A percentile compares a stretch with the other conserved stretches of the same genome.
Conservation (phyloP, 2,797 vertebrate species). For the Ctenopoma multispine region DNA sequence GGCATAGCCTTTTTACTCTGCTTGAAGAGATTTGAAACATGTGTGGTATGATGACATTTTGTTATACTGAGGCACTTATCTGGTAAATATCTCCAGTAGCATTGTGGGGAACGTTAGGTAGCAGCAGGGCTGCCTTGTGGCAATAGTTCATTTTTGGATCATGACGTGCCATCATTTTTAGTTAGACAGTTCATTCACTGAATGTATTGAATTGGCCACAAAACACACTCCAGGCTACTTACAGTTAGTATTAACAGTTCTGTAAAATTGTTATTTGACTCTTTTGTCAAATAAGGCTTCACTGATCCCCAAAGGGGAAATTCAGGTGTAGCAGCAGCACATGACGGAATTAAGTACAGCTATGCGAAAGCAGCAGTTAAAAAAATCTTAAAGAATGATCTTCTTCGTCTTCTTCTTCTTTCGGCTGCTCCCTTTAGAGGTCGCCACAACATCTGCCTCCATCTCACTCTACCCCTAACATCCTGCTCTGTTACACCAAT, state of each 20-base stretch:
- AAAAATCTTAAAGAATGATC: no score
- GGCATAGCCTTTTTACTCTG: neutral
- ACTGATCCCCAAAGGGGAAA: conserved; percentile 1
- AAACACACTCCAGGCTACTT: neutral
- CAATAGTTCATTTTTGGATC: neutral
- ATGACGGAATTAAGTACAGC: neutral
- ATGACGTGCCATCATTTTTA: neutral
- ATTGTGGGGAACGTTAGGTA: neutral
- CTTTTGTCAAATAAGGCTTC: neutral
- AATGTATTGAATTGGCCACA: no score
- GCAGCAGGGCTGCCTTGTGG: neutral
- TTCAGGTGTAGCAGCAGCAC: neutral
- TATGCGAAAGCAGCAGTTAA: no score
- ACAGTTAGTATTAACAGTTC: neutral
- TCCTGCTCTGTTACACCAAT: no score
- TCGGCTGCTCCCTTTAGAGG: no score
- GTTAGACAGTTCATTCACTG: neutral
- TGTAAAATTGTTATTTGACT: neutral
- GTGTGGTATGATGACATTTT: neutral
- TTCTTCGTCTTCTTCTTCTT: no score
- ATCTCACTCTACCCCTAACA: no score
- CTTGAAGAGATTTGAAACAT: neutral
- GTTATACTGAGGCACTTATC: neutral
- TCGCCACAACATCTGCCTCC: no score
- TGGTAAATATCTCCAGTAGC: neutral